Base-by-base conservation (phyloP, 2,797 vertebrate genomes). In the Chaenodraco wilsoni region DNA sequence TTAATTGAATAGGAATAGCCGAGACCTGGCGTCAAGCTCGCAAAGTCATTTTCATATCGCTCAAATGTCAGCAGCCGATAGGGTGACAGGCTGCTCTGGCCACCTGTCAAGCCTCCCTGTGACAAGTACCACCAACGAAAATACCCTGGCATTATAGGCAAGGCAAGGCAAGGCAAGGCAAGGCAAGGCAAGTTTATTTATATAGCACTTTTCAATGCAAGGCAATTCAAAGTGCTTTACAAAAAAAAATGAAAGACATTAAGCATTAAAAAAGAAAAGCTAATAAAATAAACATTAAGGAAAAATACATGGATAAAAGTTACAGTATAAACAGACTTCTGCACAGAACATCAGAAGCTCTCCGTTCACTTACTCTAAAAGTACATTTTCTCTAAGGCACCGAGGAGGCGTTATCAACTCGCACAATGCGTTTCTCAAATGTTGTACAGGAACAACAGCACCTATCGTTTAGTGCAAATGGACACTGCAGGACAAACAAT, bases 1-100 rank as follows among this genome's bases (percentile, higher is more conserved):
- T 91, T 93, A 92, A 93, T 91, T 93, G 89, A 94, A 92, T 86
- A 91, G 81, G 69, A 85, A 87, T 82, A 82, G 78, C 81, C 74
- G 76, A 81, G 88, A 76, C 84, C 27, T 43, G 59, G 85, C 76
- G 21, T 88, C 78, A 83, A 66, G 79, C 79, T 60, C 63, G 57
- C 84, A 84, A 83, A 89, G 76, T 87, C 76, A 91, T 93, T 93
- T 92, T 91, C 87, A 87, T 90, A 91, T 90, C 50, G 68, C 89
- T 91, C 82, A 92, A 89, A 92, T 90, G 90, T 91, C 91, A 88
- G 76, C 85, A 68, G 73, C 66, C 50, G 56, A 84, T 52, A 45
- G 72, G 79, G 68, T 85, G 90, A 91, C 89, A 89, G 82, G 85
- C 82, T 76, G 69, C 43, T 79, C 79, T 81, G 77, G 81, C 88